phyloP scores from a whole-genome alignment of 2,797 vertebrate species.

The Microchirus variegatus region DNA sequence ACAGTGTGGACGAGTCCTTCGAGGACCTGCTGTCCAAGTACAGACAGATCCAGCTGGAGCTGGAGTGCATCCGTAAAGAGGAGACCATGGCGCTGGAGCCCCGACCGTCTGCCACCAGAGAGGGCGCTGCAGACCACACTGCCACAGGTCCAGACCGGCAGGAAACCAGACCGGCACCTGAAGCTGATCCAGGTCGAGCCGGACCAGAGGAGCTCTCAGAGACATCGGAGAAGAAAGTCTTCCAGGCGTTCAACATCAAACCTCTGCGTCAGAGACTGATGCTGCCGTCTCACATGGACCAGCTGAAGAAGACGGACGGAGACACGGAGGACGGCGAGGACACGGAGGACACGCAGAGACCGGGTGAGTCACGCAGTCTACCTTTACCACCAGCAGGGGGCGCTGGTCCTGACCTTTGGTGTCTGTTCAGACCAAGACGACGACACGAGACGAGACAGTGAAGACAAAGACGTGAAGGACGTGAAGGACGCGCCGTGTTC shows the following conservation, averaged over 20 bases:
- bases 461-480: not conserved
- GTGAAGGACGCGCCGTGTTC: conserved; percentile 12
- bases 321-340: conserved; percentile 57
- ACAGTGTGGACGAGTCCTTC: conserved; percentile 90
- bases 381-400: not conserved
- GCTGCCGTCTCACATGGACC: conserved; percentile 84
- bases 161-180: conserved; percentile 23
- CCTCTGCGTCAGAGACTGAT: conserved; percentile 92
- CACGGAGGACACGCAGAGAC: not conserved
- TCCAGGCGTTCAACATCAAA: conserved; percentile 96
- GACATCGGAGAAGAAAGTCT: conserved; percentile 74
- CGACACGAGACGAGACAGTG: not conserved
- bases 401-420: not conserved
- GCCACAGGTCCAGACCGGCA: conserved; percentile 33
- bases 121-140: conserved; percentile 47
- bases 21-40: conserved; percentile 96
- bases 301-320: conserved; percentile 75
- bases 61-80: conserved; percentile 95
- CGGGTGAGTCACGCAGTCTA: no score
- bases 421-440: conserved; percentile 27
- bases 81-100: conserved; percentile 89
- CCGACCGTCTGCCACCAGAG: conserved; percentile 68
- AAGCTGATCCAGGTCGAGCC: conserved; percentile 65
- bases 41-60: conserved; percentile 95
- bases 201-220: conserved; percentile 63